Base-by-base conservation (phyloP, 2,888 invertebrate genomes). In the Folsomia candida region DNA sequence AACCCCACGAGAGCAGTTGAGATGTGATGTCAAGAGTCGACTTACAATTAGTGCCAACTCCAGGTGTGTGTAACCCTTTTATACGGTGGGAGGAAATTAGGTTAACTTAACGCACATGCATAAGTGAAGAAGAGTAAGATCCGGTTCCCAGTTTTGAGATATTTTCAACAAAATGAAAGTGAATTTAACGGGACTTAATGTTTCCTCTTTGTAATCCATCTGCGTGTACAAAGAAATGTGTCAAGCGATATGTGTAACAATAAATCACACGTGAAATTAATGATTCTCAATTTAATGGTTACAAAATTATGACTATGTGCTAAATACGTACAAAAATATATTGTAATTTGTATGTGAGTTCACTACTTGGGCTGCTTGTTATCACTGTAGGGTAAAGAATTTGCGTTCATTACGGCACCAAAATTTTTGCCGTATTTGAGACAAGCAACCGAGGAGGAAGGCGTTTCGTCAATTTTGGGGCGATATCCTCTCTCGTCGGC, bases 81-180 rank as follows among this genome's bases (percentile, higher is more conserved):
- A 54, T 54, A 54, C 54, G n/a, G 54, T 54, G n/a, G n/a, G n/a
- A n/a, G n/a, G 54, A 54, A 37, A 54, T n/a, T 54, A n/a, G 54
- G 54, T 54, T 54, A 54, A 6, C 18, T 4, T 22, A 4, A 6
- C 54, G 6, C 6, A 54, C 47, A 47, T n/a, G n/a, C n/a, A n/a
- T 14, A 37, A 14, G 37, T 37, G 37, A 37, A 14, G 37, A 14
- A 37, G 37, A 37, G 14, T 14, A 37, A 37, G 37, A 37, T 37
- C 37, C 37, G 37, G 37, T 37, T 37, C 14, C 37, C 37, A 37
- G 37, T 37, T 37, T 37, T 37, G 37, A 37, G 14, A 37, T n/a
- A n/a, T n/a, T n/a, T n/a, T n/a, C 37, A 37, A 14, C 4, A 37
- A 37, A 37, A 37, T 37, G 37, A 37, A 37, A 37, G 37, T 37